Evolutionary conservation across 1,140 invertebrate species (phyloP), one percentile per base, ranked within the genome.

Genomic region (Drosophila bipectinata): DNA sequence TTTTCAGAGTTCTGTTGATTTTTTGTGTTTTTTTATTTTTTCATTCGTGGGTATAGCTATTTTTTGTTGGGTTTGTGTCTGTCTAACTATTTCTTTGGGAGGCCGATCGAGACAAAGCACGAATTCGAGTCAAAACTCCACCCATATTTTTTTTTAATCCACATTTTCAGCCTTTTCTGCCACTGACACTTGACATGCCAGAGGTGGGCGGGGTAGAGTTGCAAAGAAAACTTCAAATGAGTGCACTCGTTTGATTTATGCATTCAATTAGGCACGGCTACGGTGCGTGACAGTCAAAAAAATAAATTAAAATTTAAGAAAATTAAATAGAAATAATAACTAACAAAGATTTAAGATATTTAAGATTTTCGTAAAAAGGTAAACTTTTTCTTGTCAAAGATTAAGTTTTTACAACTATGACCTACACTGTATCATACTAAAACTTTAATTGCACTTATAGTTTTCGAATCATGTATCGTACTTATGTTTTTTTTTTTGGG

Each of bases 131-230:
- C 67, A 41, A 28, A 72, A 73, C 72, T 66, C 69, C 61, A 85
- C 63, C 77, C 77, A 85, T 47, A 24, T 44, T 84, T 72, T 83
- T 84, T 72, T 83, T 62, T 54, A 58, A 69, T 68, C 54, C 64
- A 83, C 76, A 83, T 59, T 79, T 80, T 66, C 64, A 60, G 57
- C 67, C 69, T 79, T 41, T 41, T 73, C 67, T 58, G 66, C 45
- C 68, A 63, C 77, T 87, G 82, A 85, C 82, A 85, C 74, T 81
- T 87, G 82, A 87, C 82, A 87, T 81, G 81, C 77, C 77, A 74
- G 2, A 30, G 18, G 18, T 68, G 54, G 73, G 57, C 49, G 60
- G 72, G 49, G 18, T 18, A 44, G 6, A 44, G 34, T 47, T 24
- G 49, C 48, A 21, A 21, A 21, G 66, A 44, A 18, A 51, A 68